Conservation (phyloP, 2,113 vertebrate species). For the Seriola rivoliana region DNA sequence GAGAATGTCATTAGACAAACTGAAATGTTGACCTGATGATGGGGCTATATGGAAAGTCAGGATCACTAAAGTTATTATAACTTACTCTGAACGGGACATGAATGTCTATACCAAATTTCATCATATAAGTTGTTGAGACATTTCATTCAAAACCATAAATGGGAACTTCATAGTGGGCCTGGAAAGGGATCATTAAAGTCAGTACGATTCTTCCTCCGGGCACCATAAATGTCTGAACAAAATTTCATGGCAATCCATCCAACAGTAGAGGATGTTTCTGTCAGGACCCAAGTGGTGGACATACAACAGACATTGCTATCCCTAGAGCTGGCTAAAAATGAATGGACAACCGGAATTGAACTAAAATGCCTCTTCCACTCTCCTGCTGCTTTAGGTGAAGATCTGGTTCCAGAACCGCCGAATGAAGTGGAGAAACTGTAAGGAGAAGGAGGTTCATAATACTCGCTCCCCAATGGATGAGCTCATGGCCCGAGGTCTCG, state of each 20-base stretch:
- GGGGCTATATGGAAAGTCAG: background rate
- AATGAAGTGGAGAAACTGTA: constrained; percentile 99
- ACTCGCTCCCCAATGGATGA: constrained; percentile 79
- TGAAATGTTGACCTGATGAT: background rate
- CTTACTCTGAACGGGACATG: background rate
- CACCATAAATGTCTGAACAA: background rate
- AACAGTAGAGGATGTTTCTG: background rate
- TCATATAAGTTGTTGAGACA: background rate
- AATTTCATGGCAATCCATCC: background rate
- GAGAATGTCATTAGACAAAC: no score
- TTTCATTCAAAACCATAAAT: background rate
- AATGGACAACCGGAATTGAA: background rate
- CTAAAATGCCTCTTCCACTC: background rate
- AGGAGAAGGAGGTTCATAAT: constrained; percentile 90
- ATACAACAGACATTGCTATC: background rate
- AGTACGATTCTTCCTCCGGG: background rate
- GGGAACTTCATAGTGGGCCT: no score
- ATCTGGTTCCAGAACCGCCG: constrained; percentile 99
- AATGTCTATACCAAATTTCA: background rate
- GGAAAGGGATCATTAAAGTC: background rate
- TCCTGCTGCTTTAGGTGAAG: constrained; percentile 89
- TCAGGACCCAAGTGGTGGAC: background rate
- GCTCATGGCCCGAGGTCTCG: constrained; percentile 73
- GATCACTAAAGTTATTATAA: background rate
- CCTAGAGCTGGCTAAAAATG: background rate